Percentiles rank a stretch among this genome's conserved stretches.
Evolutionary conservation across 2,888 invertebrate genomes (phyloP).

Genomic region (Drosophila imparisetae): DNA sequence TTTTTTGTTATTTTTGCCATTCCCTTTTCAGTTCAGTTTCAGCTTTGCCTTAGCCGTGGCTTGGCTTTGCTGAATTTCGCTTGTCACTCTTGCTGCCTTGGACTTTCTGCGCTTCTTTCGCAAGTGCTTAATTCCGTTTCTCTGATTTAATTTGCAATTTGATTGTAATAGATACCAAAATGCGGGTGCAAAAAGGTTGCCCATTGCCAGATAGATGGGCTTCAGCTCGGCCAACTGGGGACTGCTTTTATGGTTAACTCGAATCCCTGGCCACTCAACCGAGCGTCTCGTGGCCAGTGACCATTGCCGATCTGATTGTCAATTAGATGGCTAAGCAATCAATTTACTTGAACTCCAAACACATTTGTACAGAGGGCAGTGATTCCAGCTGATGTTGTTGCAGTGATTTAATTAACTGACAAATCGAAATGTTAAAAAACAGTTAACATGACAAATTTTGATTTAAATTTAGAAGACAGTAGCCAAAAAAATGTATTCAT

Average conservation of each 20-base stretch:
- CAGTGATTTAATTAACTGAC: background rate
- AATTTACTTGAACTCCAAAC: constrained; percentile 15
- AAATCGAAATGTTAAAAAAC: background rate
- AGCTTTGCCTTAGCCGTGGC: background rate
- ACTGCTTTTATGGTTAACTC: constrained; percentile 30
- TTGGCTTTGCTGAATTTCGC: constrained; percentile 27
- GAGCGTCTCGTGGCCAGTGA: constrained; percentile 39
- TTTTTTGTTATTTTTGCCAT: constrained; percentile 4
- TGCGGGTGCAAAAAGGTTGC: constrained; percentile 53
- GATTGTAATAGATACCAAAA: constrained; percentile 76
- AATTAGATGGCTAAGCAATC: constrained; percentile 49
- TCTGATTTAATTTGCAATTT: constrained; percentile 77
- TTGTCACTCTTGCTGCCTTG: constrained; percentile 24
- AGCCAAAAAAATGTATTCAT: background rate
- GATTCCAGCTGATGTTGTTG: background rate
- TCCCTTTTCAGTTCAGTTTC: background rate
- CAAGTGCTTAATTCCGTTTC: constrained; percentile 56
- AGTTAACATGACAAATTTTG: background rate
- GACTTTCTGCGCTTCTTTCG: constrained; percentile 19
- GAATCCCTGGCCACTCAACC: constrained; percentile 26
- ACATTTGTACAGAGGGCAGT: constrained; percentile 15
- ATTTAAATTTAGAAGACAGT: background rate
- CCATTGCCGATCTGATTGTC: constrained; percentile 61
- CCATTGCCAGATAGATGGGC: constrained; percentile 28
- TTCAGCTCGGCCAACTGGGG: constrained; percentile 24